Evolutionary conservation across 2,888 invertebrate genomes (phyloP).

Genomic region (Entomobrya multifasciata): DNA sequence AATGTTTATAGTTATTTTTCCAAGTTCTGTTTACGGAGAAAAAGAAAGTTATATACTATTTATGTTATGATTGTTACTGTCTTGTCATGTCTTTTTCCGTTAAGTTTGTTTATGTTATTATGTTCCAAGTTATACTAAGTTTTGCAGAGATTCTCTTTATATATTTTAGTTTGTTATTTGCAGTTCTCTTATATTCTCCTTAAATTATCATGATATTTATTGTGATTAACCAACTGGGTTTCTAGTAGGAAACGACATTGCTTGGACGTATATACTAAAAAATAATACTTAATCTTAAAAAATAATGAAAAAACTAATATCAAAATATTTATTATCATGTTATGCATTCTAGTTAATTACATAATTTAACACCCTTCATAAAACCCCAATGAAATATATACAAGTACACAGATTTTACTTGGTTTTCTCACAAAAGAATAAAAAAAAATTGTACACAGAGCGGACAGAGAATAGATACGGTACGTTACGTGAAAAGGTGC

Average conservation of each 20-base stretch:
- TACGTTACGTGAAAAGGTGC: conserved; percentile 12
- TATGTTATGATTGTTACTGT: background rate
- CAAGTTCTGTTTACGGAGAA: conserved; percentile 8
- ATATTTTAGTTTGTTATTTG: conserved; percentile 29
- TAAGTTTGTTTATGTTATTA: background rate
- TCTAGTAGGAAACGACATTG: conserved; percentile 60
- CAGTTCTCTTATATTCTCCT: conserved; percentile 26
- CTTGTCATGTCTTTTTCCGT: conserved; percentile 29
- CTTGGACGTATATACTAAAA: conserved; percentile 63
- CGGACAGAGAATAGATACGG: background rate
- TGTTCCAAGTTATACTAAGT: conserved; percentile 42
- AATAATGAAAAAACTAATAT: conserved; percentile 48
- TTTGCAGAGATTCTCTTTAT: conserved; percentile 4
- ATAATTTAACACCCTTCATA: conserved; percentile 19
- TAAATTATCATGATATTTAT: conserved; percentile 32
- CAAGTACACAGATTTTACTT: conserved; percentile 24
- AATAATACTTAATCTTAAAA: conserved; percentile 8
- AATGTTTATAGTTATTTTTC: background rate
- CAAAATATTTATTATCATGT: background rate
- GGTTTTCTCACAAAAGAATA: background rate
- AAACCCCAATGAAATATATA: background rate
- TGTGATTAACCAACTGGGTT: conserved; percentile 25
- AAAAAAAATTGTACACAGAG: background rate
- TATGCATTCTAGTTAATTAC: conserved; percentile 8
- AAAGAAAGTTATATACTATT: background rate